Conservation (phyloP, 1,140 invertebrate genomes). For the Panagrolaimus sp. region DNA sequence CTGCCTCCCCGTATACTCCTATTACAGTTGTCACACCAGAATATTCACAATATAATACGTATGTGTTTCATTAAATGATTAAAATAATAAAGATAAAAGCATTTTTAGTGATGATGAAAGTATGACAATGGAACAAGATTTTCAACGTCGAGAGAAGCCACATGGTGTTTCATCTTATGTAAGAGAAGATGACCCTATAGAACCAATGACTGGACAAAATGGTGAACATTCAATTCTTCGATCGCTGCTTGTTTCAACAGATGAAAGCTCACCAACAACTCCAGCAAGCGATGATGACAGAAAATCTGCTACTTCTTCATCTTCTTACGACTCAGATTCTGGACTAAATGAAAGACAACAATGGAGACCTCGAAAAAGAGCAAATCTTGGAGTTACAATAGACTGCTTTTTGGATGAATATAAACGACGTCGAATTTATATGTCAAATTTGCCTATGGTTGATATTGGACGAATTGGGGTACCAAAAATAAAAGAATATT, state of each 20-base stretch:
- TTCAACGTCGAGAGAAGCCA: not conserved
- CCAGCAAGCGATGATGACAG: no score
- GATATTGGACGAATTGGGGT: no score
- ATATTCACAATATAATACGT: not conserved
- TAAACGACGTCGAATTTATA: not conserved
- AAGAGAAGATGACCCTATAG: no score
- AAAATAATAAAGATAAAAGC: not conserved
- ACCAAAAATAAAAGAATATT: no score
- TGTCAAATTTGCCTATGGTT: no score
- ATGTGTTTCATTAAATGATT: not conserved
- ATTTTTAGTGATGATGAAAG: not conserved
- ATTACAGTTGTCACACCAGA: slow-evolving; percentile 17
- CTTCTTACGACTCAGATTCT: not conserved
- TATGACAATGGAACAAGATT: not conserved
- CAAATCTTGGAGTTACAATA: no score
- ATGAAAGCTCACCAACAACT: no score
- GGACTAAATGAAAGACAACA: not conserved
- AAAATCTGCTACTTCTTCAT: not conserved
- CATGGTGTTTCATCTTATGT: no score
- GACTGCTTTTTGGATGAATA: not conserved
- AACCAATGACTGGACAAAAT: no score
- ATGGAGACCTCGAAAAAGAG: not conserved
- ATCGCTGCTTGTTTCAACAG: no score
- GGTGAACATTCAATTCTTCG: no score
- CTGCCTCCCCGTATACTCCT: not conserved